Percentiles rank a stretch among this genome's conserved stretches.
Conservation (phyloP, 1,140 invertebrate genomes). For the Brachionus rubens region DNA sequence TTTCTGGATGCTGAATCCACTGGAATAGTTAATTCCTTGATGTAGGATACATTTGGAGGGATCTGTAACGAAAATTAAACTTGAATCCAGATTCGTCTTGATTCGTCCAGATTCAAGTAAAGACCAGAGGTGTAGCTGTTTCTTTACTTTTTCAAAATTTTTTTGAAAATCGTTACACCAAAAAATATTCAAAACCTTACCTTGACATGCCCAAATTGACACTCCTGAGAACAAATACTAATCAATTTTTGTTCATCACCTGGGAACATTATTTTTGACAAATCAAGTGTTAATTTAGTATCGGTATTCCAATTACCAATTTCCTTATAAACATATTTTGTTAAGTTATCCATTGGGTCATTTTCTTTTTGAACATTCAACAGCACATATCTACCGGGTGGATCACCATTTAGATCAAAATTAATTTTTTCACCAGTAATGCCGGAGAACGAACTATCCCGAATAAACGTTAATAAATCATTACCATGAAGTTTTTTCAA, state of each 20-base stretch:
- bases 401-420: conserved; percentile 78
- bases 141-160: no score
- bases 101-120: no score
- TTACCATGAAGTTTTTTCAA: conserved; percentile 69
- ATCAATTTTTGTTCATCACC: neutral
- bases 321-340: conserved; percentile 23
- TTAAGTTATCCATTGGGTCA: neutral
- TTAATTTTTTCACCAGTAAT: conserved; percentile 65
- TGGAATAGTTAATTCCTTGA: neutral
- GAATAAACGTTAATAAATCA: conserved; percentile 67
- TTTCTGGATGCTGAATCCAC: no score
- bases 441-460: conserved; percentile 71
- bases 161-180: neutral
- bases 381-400: conserved; percentile 65
- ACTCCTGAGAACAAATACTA: conserved; percentile 21
- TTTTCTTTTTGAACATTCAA: conserved; percentile 45
- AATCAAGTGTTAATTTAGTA: conserved; percentile 1
- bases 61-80: no score
- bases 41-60: neutral
- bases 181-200: conserved; percentile 15
- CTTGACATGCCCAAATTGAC: conserved; percentile 39
- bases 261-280: conserved; percentile 2
- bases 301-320: conserved; percentile 33
- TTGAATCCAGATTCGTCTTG: no score
- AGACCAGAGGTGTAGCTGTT: no score